Evolutionary conservation across 2,113 vertebrate genomes (phyloP), one percentile per base, ranked within the genome.

Genomic region (Cavia porcellus): DNA sequence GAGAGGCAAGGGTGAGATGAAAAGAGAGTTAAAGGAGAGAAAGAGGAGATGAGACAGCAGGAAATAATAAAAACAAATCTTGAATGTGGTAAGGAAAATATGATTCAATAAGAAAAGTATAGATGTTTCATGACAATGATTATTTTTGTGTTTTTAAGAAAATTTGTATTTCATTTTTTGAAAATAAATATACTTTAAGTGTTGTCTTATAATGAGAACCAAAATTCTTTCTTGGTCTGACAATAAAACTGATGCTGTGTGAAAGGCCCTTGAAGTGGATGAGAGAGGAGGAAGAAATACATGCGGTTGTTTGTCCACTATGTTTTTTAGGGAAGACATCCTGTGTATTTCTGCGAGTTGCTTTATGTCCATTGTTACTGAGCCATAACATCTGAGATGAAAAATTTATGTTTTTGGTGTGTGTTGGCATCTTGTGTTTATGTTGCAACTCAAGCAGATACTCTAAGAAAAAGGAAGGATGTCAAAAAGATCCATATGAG

Each of bases 21-120:
- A 68, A 42, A 77, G 47, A 55, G 32, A 86, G 25, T 45, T 62
- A 66, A 75, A 66, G 64, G 32, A 57, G 66, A 30, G 4, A 57
- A 59, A 30, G 4, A 28, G 0, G 12, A 1, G 1, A 1, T 19
- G 35, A 8, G 17, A 17, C 9, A 62, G 9, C 70, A 88, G 32
- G 20, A 32, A 45, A 47, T 6, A 3, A 15, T 22, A 17, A 55
- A 47, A 59, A 11, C 2, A 2, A 87, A 22, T 38, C 7, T 47
- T 59, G 5, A 45, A 0, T 15, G 8, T 42, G 6, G 20, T 13
- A 14, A 81, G 9, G 24, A 52, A 38, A 59, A 15, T 25, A 19
- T 3, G 25, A 66, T 45, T 74, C 52, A 55, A 6, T 66, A 22
- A 82, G 61, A 59, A 88, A 68, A 61, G 1, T 10, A 13, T 8